Evolutionary conservation across 1,140 invertebrate genomes (phyloP).

Genomic region (Apis laboriosa): DNA sequence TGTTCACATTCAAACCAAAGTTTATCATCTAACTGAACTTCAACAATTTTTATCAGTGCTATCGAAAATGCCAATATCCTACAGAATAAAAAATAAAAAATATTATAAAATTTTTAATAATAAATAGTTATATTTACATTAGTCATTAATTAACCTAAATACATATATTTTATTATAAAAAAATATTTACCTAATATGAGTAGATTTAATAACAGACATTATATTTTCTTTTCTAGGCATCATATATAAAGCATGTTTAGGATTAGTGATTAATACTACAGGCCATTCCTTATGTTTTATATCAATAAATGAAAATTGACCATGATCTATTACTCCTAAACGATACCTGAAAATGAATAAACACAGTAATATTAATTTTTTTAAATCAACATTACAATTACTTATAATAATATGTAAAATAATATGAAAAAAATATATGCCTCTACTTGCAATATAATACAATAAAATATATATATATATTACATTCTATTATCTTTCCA

Average conservation of each 20-base stretch:
- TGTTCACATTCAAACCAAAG: slow-evolving; percentile 84
- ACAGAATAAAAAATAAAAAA: slow-evolving; percentile 35
- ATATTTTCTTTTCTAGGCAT: slow-evolving; percentile 89
- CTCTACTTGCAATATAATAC: background rate
- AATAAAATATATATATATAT: slow-evolving; percentile 67
- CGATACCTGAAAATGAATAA: slow-evolving; percentile 84
- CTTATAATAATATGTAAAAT: background rate
- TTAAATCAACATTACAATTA: background rate
- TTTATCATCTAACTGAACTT: slow-evolving; percentile 85
- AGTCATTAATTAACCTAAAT: too few relatives aligned
- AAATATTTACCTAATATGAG: slow-evolving; percentile 86
- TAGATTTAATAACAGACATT: slow-evolving; percentile 85
- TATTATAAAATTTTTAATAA: background rate
- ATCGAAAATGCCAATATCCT: slow-evolving; percentile 89
- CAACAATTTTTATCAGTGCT: slow-evolving; percentile 83
- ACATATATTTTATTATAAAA: background rate
- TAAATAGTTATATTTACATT: background rate
- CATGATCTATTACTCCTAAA: slow-evolving; percentile 92
- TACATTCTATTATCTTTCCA: slow-evolving; percentile 96
- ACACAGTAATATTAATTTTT: background rate
- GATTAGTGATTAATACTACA: slow-evolving; percentile 92
- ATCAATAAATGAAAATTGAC: slow-evolving; percentile 94
- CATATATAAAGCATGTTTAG: slow-evolving; percentile 89
- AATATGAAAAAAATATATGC: background rate
- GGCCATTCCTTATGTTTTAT: slow-evolving; percentile 90